These are phyloP conservation scores for Strix aluco DNA, from an alignment of 2,113 vertebrate genomes.

Conservation along the genomic window DNA sequence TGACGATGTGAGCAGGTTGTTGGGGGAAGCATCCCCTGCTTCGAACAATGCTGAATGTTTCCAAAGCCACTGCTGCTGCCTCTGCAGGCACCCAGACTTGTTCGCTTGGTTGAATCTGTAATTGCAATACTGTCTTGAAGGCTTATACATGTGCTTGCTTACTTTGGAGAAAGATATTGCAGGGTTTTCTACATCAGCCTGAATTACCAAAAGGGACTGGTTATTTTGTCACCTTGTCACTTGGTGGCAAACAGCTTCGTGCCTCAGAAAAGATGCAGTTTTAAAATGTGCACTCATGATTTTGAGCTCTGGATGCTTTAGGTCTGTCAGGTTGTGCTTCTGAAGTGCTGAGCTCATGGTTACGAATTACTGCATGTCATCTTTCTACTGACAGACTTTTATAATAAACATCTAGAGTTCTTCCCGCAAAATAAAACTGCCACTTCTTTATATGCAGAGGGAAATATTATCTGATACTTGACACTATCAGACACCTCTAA, in stretches of 20 bases:
- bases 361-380: accelerated
- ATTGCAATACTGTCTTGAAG: neutral
- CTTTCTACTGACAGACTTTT: neutral
- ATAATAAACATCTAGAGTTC: slow-evolving; percentile 7
- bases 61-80: accelerated
- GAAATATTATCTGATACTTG: neutral
- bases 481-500: neutral
- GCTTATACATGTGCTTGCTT: neutral
- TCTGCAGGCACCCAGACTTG: neutral
- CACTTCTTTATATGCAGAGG: neutral
- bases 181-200: neutral
- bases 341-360: neutral
- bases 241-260: neutral
- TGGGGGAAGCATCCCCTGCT: neutral
- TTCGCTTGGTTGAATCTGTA: neutral
- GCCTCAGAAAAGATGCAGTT: neutral
- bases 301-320: neutral
- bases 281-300: neutral
- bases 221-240: neutral
- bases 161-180: neutral
- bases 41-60: accelerated
- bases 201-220: neutral
- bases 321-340: neutral
- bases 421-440: neutral
- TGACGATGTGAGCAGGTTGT: accelerated